Conservation (phyloP, 2,888 invertebrate genomes). For the Ypsolopha scabrella region DNA sequence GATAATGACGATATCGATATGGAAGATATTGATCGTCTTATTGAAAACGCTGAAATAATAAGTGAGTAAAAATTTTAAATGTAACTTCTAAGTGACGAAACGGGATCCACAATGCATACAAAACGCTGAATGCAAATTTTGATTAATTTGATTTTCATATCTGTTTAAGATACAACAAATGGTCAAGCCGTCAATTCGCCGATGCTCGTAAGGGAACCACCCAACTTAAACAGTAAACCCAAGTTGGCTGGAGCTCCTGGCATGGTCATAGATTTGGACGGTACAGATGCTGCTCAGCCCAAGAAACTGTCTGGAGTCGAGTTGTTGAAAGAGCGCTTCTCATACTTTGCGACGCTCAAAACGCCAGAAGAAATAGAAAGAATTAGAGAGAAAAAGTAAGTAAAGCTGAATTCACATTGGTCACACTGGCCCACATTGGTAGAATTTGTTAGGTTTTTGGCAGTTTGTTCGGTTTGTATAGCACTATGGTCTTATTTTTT, state of each 20-base stretch:
- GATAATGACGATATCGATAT: conserved; percentile 41
- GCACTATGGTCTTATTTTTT: too few relatives aligned
- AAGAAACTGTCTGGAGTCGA: conserved; percentile 71
- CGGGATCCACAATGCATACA: not conserved
- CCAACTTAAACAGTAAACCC: conserved; percentile 34
- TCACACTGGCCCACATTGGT: too few relatives aligned
- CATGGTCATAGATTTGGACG: conserved; percentile 51
- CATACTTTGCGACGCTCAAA: conserved; percentile 73
- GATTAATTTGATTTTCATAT: not conserved
- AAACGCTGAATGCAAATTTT: not conserved
- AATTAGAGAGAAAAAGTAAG: conserved; percentile 69
- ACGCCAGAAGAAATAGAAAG: conserved; percentile 63
- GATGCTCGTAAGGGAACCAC: conserved; percentile 20
- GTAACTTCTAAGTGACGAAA: not conserved
- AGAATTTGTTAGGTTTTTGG: too few relatives aligned
- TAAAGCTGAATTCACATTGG: not conserved
- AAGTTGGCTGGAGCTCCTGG: conserved; percentile 65
- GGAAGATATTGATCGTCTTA: conserved; percentile 45
- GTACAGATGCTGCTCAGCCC: conserved; percentile 18
- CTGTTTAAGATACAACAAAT: not conserved
- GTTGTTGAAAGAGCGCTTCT: conserved; percentile 77
- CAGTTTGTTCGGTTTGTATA: too few relatives aligned
- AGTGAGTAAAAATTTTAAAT: not conserved
- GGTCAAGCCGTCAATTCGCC: conserved; percentile 14
- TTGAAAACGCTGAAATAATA: conserved; percentile 42